Evolutionary conservation across 2,888 invertebrate genomes (phyloP).

Genomic region (Sericinus montela): DNA sequence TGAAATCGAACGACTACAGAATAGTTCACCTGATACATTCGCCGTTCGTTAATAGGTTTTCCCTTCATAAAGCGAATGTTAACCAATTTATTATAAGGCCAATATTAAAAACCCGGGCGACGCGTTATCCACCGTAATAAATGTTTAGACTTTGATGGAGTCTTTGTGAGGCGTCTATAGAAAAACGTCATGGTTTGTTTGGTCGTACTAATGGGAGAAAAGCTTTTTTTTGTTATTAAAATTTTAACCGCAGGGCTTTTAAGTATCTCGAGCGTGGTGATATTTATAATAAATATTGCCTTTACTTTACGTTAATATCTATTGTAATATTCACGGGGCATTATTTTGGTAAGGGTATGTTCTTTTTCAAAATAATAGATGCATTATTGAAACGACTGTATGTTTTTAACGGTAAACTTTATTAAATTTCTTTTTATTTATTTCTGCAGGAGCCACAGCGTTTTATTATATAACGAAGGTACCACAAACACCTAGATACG

Average conservation of each 20-base stretch:
- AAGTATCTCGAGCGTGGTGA: slow-evolving; percentile 25
- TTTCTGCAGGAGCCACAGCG: too few relatives aligned
- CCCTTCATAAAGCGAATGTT: slow-evolving; percentile 77
- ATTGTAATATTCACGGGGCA: neutral
- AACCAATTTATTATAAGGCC: slow-evolving; percentile 75
- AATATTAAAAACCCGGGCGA: slow-evolving; percentile 70
- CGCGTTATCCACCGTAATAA: slow-evolving; percentile 51
- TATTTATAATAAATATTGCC: slow-evolving; percentile 5
- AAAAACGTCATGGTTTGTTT: slow-evolving; percentile 64
- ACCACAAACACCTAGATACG: too few relatives aligned
- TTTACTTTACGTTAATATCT: slow-evolving; percentile 1
- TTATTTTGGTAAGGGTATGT: too few relatives aligned
- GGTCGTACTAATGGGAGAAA: slow-evolving; percentile 46
- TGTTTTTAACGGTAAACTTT: too few relatives aligned
- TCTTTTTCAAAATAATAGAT: too few relatives aligned
- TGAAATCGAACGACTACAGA: slow-evolving; percentile 21
- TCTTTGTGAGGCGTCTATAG: slow-evolving; percentile 39
- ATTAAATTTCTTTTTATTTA: too few relatives aligned
- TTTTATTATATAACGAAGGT: too few relatives aligned
- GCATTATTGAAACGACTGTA: too few relatives aligned
- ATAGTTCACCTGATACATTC: slow-evolving; percentile 65
- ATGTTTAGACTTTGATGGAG: slow-evolving; percentile 55
- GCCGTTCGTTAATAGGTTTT: slow-evolving; percentile 75
- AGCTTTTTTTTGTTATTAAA: slow-evolving; percentile 38
- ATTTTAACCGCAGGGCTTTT: slow-evolving; percentile 42